A percentile compares a stretch with the other conserved stretches of the same genome.
These are phyloP conservation scores for Paedocypris micromegethes DNA, from an alignment of 2,797 vertebrate species.

Conservation along the genomic window DNA sequence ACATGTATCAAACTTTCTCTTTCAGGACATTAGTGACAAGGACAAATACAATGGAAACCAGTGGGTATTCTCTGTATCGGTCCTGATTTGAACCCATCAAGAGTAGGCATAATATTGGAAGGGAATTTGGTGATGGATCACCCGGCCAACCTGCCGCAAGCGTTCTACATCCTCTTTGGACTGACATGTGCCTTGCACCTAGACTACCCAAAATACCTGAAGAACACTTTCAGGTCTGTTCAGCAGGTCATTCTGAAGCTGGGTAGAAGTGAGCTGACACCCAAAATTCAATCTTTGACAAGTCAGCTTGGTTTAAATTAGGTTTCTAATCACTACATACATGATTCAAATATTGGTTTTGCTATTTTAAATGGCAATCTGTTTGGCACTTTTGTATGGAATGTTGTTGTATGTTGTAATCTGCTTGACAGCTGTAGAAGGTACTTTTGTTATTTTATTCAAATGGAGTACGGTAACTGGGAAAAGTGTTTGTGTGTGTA, in stretches of 20 bases:
- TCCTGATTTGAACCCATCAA: background rate
- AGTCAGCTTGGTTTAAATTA: no score
- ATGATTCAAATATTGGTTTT: no score
- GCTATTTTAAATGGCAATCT: no score
- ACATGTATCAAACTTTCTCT: background rate
- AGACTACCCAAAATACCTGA: conserved; percentile 39
- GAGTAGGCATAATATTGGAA: conserved; percentile 26
- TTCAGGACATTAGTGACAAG: background rate
- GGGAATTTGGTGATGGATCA: conserved; percentile 39
- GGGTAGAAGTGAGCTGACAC: conserved; percentile 24
- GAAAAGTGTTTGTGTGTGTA: no score
- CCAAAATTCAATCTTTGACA: conserved; percentile 28
- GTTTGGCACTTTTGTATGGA: no score
- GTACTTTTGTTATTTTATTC: no score
- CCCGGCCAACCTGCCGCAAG: conserved; percentile 28
- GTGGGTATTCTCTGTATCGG: background rate
- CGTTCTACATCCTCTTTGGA: conserved; percentile 32
- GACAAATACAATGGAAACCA: background rate
- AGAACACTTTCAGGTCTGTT: conserved; percentile 36
- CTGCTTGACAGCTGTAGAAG: no score
- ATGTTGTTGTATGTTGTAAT: no score
- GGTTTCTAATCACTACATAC: no score
- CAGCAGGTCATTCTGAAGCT: conserved; percentile 41
- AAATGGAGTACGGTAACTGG: no score
- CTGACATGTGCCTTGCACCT: conserved; percentile 38